Base-by-base conservation (phyloP, 2,888 invertebrate species). In the Baccha elongata region DNA sequence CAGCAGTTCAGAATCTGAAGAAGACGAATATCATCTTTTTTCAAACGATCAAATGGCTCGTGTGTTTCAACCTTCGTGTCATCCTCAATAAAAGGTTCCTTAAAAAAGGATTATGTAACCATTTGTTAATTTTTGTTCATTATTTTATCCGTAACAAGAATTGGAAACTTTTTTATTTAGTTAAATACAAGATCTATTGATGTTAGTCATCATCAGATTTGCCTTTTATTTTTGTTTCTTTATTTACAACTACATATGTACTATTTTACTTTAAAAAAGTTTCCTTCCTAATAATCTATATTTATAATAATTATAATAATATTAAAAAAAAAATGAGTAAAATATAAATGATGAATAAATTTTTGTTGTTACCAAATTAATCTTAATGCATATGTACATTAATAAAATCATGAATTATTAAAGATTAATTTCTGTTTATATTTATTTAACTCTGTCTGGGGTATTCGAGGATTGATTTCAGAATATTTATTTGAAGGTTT, bases 1-100 rank as follows among this genome's bases (percentile, higher is more conserved):
- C 19, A 71, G 69, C n/a, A 60, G 35, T 35, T 85, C 84, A 44
- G 85, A 78, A 35, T 79, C 84, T 3, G 74, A 80, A 37, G 83
- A 72, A 5, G 64, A 64, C 37, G 83, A 83, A 17, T 72, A 55
- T 68, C 35, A 68, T 5, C n/a, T n/a, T n/a, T 78, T 78, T 29
- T 78, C 83, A 6, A 83, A 68, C 10, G 68, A 78, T 58, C 83
- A 73, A 21, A 73, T 83, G 48, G 72, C 67, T 29, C 78, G 83
- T 11, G 72, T 50, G 40, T 55, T 83, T 23, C 78, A 76, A 21
- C 83, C 83, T 32, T 68, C 83, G 3, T 83, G 83, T 64, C 72
- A 76, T 46, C 78, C 83, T 15, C 83, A 83, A 29, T 83, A 68
- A 68, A 44, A 17, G 11, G 1, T 62, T 60, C 10, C 23, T 32